Percentiles rank a stretch among this genome's conserved stretches.
phyloP scores from a whole-genome alignment of 2,888 invertebrate species.

The Philereme transversata region DNA sequence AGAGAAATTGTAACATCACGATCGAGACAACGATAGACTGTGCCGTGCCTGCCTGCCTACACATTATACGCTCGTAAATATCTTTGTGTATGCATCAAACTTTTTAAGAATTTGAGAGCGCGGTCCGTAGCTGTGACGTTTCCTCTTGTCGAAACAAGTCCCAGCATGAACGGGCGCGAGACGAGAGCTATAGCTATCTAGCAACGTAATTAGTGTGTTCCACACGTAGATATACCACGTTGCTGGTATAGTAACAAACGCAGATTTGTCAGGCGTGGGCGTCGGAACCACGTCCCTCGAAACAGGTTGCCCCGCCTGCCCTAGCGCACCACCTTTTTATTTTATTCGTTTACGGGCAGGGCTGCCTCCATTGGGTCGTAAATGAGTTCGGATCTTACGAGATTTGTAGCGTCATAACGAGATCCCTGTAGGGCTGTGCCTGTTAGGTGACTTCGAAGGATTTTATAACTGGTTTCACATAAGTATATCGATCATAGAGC shows the following conservation, averaged over 20 bases:
- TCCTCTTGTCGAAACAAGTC: slow-evolving; percentile 58
- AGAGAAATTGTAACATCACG: slow-evolving; percentile 26
- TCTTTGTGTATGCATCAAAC: slow-evolving; percentile 3
- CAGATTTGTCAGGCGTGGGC: slow-evolving; percentile 80
- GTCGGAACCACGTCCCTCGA: slow-evolving; percentile 62
- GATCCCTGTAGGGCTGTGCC: slow-evolving; percentile 28
- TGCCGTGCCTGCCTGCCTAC: slow-evolving; percentile 38
- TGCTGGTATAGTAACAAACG: slow-evolving; percentile 52
- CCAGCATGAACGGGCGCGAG: slow-evolving; percentile 62
- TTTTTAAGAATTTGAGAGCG: slow-evolving; percentile 17
- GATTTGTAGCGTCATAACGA: slow-evolving; percentile 27
- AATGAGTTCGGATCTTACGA: slow-evolving; percentile 28
- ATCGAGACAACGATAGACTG: slow-evolving; percentile 48
- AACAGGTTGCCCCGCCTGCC: slow-evolving; percentile 76
- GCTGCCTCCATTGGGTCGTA: slow-evolving; percentile 51
- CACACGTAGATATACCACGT: slow-evolving; percentile 48
- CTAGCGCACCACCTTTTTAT: slow-evolving; percentile 71
- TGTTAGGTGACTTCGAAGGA: slow-evolving; percentile 9
- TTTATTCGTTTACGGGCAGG: slow-evolving; percentile 67
- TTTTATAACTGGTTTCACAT: slow-evolving; percentile 27
- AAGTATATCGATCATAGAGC: slow-evolving; percentile 16
- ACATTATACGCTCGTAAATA: slow-evolving; percentile 42
- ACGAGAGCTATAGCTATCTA: slow-evolving; percentile 17
- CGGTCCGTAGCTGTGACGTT: slow-evolving; percentile 28
- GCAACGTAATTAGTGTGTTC: slow-evolving; percentile 38